Evolutionary conservation across 2,888 invertebrate species (phyloP), one percentile per base, ranked within the genome.

Genomic region (Phengaris alcon): DNA sequence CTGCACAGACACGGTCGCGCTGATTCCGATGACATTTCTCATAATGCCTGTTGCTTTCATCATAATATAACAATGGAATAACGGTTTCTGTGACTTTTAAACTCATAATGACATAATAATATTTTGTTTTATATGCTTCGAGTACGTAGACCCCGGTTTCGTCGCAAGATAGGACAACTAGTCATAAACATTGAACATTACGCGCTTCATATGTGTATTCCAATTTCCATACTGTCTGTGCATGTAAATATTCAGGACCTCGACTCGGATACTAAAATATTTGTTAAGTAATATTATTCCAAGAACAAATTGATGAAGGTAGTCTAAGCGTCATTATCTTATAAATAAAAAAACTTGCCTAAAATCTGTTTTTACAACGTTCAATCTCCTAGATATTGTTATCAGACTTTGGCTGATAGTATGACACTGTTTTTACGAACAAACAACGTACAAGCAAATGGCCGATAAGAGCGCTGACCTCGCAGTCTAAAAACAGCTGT

Each of bases 1-100:
- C 35, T 54, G 72, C 52, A 52, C 72, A 72, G 72, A 52, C 52
- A 54, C 54, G 72, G 54, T 22, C 52, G 72, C 72, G 35, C 52
- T 52, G 72, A 72, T 35, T 72, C 72, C 72, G 51, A 72, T 72
- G 54, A 72, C 72, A 72, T 72, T 72, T 72, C 72, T 72, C 72
- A 70, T 70, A 69, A 51, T 52, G 72, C 72, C 72, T 72, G 72
- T 72, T 72, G 72, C 72, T 72, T 72, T 48, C 70, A 52, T 72
- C 35, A 44, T 44, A 44, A 44, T 44, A 44, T 35, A 64, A 64
- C 15, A 15, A 72, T 52, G 52, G 52, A 35, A 44, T 64, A 64
- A 44, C 64, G 35, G 64, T 64, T 64, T 59, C 59, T 59, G 59
- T 59, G 59, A 59, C 59, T 59, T 22, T 59, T 59, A 59, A 59